Base-by-base conservation (phyloP, 2,113 vertebrate species). In the Rhinolophus sinicus region DNA sequence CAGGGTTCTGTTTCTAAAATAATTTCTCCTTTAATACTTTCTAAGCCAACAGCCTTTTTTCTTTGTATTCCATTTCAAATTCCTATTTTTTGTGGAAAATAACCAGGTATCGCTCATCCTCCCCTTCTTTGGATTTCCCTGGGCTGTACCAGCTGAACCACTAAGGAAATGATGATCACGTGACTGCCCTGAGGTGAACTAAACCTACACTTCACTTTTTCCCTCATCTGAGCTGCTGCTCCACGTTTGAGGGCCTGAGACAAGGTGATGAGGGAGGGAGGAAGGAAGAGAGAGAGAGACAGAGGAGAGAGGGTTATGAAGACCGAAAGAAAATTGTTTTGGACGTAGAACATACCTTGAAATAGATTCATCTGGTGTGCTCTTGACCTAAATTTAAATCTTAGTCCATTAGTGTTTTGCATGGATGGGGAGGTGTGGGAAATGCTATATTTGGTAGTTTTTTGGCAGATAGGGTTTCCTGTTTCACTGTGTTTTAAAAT, bases 381-480 rank as follows among this genome's bases (percentile, higher is more conserved):
- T 75, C n/a, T 70, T 83, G 40, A 75, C 56, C 90, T 69, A 30
- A 90, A 88, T 64, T 69, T 88, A 56, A 92, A 77, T 73, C 60
- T 65, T 35, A 77, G 69, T 52, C 78, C 40, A 44, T 76, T 38
- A 52, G 81, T 30, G 54, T 88, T 96, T 77, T 64, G 76, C 21
- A 64, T 85, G 88, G 88, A 86, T 67, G 72, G 38, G 54, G 80
- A 76, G 80, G 54, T 92, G 21, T 82, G 81, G 80, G 65, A 75
- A 70, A 30, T 67, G 76, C 65, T 93, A 16, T 90, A 38, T 91
- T 95, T 73, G 88, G 90, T 73, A 40, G 56, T 38, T 86, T 81
- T 95, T 82, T 81, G 75, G 86, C 76, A 88, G 85, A 70, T 78
- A 24, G 52, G 47, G 40, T 87, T 97, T 96, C 56, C 82, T 87